Evolutionary conservation across 2,888 invertebrate genomes (phyloP).

Genomic region (Drosophila anomalata): DNA sequence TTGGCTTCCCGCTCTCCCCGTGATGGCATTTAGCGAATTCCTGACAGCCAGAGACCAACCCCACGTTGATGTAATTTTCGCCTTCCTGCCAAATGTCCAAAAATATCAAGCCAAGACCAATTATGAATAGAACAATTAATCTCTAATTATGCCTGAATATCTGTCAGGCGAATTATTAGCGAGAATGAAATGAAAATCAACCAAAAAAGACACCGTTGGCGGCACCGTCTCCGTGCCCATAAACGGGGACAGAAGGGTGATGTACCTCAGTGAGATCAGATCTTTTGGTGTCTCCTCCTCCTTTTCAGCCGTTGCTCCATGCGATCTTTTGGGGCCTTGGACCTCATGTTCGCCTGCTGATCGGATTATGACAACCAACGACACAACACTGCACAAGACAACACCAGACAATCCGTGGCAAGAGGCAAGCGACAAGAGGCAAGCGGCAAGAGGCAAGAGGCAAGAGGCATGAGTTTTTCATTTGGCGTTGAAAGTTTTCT

Average conservation of each 20-base stretch:
- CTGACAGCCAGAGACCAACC: constrained; percentile 47
- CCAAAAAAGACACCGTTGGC: constrained; percentile 31
- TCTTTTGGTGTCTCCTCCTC: constrained; percentile 17
- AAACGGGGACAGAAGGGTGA: constrained; percentile 31
- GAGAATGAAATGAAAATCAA: constrained; percentile 69
- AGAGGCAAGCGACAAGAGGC: neutral
- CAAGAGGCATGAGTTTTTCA: constrained; percentile 7
- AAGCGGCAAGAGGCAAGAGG: neutral
- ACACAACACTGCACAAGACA: constrained; percentile 51
- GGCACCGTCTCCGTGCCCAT: constrained; percentile 11
- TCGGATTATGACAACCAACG: constrained; percentile 82
- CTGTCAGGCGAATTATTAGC: constrained; percentile 81
- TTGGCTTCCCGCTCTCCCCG: constrained; percentile 5
- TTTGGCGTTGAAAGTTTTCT: constrained; percentile 34
- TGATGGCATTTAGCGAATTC: constrained; percentile 9
- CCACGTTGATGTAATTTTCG: constrained; percentile 50
- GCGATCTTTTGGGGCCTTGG: constrained; percentile 21
- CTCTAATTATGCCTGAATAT: constrained; percentile 83
- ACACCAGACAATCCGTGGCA: constrained; percentile 10
- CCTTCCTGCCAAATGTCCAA: constrained; percentile 67
- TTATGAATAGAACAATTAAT: constrained; percentile 83
- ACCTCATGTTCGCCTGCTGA: constrained; percentile 54
- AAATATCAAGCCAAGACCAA: constrained; percentile 67
- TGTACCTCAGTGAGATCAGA: constrained; percentile 66
- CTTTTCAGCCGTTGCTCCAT: constrained; percentile 10